Percentiles rank a stretch among this genome's conserved stretches.
These are phyloP conservation scores for Merodon equestris DNA, from an alignment of 2,888 invertebrate genomes.

Conservation along the genomic window DNA sequence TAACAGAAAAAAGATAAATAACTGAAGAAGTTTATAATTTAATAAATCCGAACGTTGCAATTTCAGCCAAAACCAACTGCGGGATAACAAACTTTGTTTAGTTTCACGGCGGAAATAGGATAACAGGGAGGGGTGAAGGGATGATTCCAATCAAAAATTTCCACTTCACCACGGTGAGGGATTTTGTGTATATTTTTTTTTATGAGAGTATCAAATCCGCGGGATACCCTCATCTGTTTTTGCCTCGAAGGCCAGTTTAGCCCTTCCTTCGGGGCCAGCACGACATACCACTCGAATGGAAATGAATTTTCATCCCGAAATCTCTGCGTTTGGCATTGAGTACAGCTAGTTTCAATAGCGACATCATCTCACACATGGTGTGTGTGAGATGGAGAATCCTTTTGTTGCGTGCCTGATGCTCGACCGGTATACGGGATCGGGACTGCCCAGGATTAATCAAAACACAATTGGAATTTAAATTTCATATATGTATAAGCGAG, in stretches of 20 bases:
- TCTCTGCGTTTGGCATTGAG: slow-evolving; percentile 61
- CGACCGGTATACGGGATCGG: background rate
- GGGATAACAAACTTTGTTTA: slow-evolving; percentile 65
- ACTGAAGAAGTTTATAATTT: slow-evolving; percentile 62
- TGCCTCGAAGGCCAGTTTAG: background rate
- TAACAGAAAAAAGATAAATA: slow-evolving; percentile 3
- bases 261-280: background rate
- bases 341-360: slow-evolving; percentile 49
- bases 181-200: background rate
- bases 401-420: slow-evolving; percentile 19
- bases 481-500: slow-evolving; percentile 47
- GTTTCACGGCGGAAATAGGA: slow-evolving; percentile 49
- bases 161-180: slow-evolving; percentile 11
- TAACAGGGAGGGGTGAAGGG: no score
- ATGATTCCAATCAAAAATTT: slow-evolving; percentile 64
- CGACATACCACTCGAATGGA: slow-evolving; percentile 37
- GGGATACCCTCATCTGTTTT: slow-evolving; percentile 30
- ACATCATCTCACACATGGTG: background rate
- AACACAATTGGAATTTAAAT: slow-evolving; percentile 67
- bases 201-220: slow-evolving; percentile 41
- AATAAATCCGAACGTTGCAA: slow-evolving; percentile 43
- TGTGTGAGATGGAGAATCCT: slow-evolving; percentile 10
- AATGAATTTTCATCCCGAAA: slow-evolving; percentile 55
- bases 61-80: slow-evolving; percentile 15
- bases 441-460: slow-evolving; percentile 55